Percentiles rank a stretch among this genome's conserved stretches.
These are phyloP conservation scores for Antedon mediterranea DNA, from an alignment of 53 echinoderm and acorn worm species.

Conservation along the genomic window DNA sequence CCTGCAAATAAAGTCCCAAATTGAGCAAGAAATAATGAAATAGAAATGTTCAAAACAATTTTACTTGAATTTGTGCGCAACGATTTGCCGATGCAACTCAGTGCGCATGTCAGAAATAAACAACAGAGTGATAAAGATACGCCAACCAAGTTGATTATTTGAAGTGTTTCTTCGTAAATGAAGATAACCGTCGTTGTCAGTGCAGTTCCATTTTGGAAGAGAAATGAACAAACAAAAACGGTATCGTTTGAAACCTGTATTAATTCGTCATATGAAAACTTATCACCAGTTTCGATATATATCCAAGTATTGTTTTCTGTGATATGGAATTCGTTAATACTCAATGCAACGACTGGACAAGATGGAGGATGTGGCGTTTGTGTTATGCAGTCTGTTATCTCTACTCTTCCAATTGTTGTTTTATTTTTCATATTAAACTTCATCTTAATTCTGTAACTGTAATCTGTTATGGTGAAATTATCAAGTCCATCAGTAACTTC, in stretches of 20 bases:
- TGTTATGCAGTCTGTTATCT: background rate
- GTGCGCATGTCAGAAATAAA: background rate
- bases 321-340: background rate
- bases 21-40: background rate
- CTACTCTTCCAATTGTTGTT: background rate
- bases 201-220: background rate
- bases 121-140: background rate
- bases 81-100: background rate
- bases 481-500: background rate
- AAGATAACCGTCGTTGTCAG: background rate
- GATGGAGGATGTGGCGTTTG: background rate
- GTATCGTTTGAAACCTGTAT: background rate
- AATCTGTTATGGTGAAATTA: background rate
- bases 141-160: background rate
- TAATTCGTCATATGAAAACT: background rate
- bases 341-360: background rate
- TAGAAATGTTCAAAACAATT: background rate
- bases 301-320: background rate
- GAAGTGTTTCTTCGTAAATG: background rate
- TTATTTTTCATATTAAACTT: background rate
- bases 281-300: background rate
- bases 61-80: background rate
- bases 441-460: background rate
- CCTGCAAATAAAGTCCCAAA: background rate
- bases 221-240: background rate